These are phyloP conservation scores for Megaceryle alcyon DNA, from an alignment of 2,797 vertebrate species.

Conservation along the genomic window DNA sequence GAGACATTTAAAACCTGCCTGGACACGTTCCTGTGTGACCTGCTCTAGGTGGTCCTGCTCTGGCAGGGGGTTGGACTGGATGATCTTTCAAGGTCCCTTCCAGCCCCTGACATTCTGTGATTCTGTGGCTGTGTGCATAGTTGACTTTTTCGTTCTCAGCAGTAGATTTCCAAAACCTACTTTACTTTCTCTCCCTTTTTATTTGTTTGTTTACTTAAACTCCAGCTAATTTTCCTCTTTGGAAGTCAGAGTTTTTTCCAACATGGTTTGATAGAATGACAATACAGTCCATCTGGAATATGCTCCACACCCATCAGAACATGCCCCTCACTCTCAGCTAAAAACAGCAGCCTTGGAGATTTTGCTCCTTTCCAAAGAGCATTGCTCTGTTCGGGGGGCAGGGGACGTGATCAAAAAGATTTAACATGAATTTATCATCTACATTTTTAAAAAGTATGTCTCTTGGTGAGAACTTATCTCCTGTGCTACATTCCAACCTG, in stretches of 20 bases:
- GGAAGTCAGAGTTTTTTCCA: constrained; percentile 29
- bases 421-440: constrained; percentile 54
- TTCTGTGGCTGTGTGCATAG: background rate
- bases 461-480: constrained; percentile 50
- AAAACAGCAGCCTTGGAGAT: constrained; percentile 6
- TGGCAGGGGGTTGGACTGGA: too few species aligned
- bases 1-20: too few species aligned
- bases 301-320: constrained; percentile 35
- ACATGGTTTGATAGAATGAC: constrained; percentile 21
- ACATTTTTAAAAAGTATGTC: constrained; percentile 50
- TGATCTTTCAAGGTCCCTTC: too few species aligned
- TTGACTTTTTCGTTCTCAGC: background rate
- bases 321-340: constrained; percentile 22
- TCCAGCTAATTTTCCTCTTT: background rate
- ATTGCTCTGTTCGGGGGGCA: background rate
- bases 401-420: constrained; percentile 21
- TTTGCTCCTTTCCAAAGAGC: constrained; percentile 23
- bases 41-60: too few species aligned
- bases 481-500: constrained; percentile 32
- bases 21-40: too few species aligned
- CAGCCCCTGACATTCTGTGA: too few species aligned
- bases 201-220: constrained; percentile 19
- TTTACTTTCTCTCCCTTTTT: constrained; percentile 9
- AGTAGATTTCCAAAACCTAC: constrained; percentile 10
- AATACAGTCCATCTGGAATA: constrained; percentile 3